Evolutionary conservation across 1,140 invertebrate species (phyloP), one percentile per base, ranked within the genome.

Genomic region (Hyles vespertilio): DNA sequence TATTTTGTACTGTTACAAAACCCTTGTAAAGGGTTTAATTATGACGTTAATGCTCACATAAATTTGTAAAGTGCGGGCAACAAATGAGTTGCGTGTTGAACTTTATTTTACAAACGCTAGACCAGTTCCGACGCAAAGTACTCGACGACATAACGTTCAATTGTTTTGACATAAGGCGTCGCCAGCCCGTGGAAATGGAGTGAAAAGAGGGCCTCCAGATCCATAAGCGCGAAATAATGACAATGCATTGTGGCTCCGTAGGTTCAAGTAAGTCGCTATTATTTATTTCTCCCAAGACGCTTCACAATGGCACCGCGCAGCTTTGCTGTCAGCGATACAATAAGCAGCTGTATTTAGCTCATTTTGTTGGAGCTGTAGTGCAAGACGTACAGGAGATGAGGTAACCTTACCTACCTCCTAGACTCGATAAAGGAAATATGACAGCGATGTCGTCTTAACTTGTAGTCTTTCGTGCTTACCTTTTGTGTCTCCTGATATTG

Each of bases 191-290:
- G 59, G 40, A 69, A 70, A 74, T 65, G 46, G 58, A 76, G 63
- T 71, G 65, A 72, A 74, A 74, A 67, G 64, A 69, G 49, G 51
- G 65, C 52, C 56, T 52, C 58, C 68, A 61, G 67, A 68, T 65
- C 69, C 63, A 65, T 78, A 77, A 79, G 63, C 79, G 59, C 67
- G 58, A 82, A 84, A 79, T 82, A 81, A 82, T 79, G 72, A 72
- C 71, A 66, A 72, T 69, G 66, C 61, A 83, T 82, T 82, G 79
- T 79, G 70, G 72, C 76, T 69, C 73, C 74, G 70, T 52, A 75
- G 74, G 72, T 82, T 80, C 74, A 72, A 75, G 69, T 82, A 86
- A 86, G 83, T 81, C 74, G 77, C 77, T 84, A 81, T 88, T 85
- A 84, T 67, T 67, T 86, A 81, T 84, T 81, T 84, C 76, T 77